Evolutionary conservation across 2,113 vertebrate genomes (phyloP).

Genomic region (Pangasianodon hypophthalmus): DNA sequence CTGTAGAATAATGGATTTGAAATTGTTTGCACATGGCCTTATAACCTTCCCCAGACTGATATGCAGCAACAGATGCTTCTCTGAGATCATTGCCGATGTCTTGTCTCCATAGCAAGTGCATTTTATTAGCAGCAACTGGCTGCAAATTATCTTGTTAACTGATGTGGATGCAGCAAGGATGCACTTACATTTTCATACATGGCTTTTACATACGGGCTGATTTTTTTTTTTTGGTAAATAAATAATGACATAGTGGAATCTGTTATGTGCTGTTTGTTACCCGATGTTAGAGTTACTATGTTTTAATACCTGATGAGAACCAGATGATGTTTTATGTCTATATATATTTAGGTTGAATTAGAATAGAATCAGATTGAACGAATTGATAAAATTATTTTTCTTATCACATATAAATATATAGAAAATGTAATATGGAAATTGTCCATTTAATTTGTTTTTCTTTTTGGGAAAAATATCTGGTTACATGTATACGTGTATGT

Average conservation of each 20-base stretch:
- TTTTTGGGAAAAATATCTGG: not conserved
- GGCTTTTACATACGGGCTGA: not conserved
- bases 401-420: not conserved
- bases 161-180: not conserved
- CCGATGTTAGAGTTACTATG: not conserved
- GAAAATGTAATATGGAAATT: not conserved
- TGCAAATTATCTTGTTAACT: not conserved
- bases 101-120: not conserved
- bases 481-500: not conserved
- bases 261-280: not conserved
- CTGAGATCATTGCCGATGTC: not conserved
- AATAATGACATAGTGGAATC: not conserved
- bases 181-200: not conserved
- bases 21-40: conserved; percentile 17
- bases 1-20: conserved; percentile 13
- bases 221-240: not conserved
- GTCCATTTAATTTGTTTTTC: not conserved
- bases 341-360: not conserved
- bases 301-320: not conserved
- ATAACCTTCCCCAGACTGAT: not conserved
- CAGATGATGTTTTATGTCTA: not conserved
- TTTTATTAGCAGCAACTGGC: not conserved
- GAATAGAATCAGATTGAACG: not conserved
- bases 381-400: not conserved
- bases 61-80: not conserved